These are phyloP conservation scores for Craseonycteris thonglongyai DNA, from an alignment of 2,113 vertebrate species.

Conservation along the genomic window DNA sequence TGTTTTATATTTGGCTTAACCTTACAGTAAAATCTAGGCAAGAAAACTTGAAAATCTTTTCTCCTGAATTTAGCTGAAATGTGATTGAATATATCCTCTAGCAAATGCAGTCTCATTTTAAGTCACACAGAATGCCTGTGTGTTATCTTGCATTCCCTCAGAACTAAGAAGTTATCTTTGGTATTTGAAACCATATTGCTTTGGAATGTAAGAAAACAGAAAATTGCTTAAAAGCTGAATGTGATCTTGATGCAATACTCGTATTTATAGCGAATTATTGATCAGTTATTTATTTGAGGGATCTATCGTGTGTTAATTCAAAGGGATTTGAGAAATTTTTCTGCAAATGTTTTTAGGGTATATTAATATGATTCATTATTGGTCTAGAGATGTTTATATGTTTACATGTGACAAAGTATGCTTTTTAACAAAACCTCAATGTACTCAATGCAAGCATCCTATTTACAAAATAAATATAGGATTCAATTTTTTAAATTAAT, in stretches of 20 bases:
- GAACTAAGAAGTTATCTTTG: not conserved
- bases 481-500: not conserved
- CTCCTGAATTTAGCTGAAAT: not conserved
- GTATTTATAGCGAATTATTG: not conserved
- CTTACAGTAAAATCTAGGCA: not conserved
- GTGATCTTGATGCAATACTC: not conserved
- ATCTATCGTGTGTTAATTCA: not conserved
- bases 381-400: not conserved
- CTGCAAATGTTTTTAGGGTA: not conserved
- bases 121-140: not conserved
- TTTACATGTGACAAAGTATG: not conserved
- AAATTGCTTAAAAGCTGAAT: slow-evolving; percentile 12
- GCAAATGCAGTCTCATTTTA: not conserved
- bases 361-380: not conserved
- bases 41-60: not conserved
- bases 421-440: slow-evolving; percentile 1
- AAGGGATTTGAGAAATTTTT: slow-evolving; percentile 10
- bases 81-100: not conserved
- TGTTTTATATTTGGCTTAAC: not conserved
- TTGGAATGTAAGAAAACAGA: slow-evolving; percentile 8
- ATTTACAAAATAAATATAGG: not conserved
- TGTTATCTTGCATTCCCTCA: not conserved
- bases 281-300: not conserved
- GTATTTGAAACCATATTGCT: slow-evolving; percentile 20
- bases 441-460: not conserved